A percentile compares a stretch with the other conserved stretches of the same genome.
phyloP scores from a whole-genome alignment of 1,140 invertebrate species.

The Thaumatotibia leucotreta region DNA sequence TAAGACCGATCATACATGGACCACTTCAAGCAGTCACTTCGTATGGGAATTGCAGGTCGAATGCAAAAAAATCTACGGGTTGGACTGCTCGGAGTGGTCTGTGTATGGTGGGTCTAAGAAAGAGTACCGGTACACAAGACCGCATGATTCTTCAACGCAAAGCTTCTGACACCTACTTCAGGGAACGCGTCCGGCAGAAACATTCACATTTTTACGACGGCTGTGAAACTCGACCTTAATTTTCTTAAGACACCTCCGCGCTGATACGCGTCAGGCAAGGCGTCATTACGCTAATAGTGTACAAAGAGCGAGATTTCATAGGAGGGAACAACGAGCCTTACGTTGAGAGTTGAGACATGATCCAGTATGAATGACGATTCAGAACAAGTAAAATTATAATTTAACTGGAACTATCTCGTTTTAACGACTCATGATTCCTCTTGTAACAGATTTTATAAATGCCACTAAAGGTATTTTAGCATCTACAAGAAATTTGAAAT shows the following conservation, averaged over 20 bases:
- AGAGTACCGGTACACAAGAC: too few relatives aligned
- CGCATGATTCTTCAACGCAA: background rate
- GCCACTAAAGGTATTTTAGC: too few relatives aligned
- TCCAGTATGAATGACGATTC: background rate
- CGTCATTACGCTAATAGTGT: background rate
- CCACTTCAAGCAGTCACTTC: too few relatives aligned
- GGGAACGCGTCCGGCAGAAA: background rate
- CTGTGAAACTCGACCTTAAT: background rate
- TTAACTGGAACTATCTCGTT: background rate
- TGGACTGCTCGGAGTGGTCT: too few relatives aligned
- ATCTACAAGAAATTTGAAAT: too few relatives aligned
- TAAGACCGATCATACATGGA: too few relatives aligned
- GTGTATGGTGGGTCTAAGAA: too few relatives aligned
- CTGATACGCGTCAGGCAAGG: background rate
- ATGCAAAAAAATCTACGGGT: too few relatives aligned
- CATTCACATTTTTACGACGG: background rate
- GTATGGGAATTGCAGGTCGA: too few relatives aligned
- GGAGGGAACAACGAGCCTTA: background rate
- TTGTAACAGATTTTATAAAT: too few relatives aligned
- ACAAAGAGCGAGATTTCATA: background rate
- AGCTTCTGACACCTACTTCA: background rate
- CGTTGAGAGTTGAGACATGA: background rate
- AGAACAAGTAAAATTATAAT: background rate
- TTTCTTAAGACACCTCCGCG: background rate
- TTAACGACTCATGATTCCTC: background rate